Base-by-base conservation (phyloP, 2,888 invertebrate species). In the Netelia inedita region DNA sequence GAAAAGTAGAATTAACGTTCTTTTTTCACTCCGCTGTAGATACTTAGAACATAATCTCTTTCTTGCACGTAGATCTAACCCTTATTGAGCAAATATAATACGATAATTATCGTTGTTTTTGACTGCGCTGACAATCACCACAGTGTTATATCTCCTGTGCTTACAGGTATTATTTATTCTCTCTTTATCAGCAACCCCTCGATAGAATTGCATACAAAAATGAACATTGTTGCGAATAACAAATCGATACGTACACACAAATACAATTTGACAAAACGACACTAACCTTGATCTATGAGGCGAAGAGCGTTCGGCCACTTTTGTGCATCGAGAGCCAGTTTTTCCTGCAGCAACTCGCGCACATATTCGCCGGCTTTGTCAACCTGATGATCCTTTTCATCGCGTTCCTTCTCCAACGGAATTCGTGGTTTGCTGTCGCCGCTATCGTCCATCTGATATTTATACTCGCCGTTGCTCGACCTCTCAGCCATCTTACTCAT, bases 291-390 rank as follows among this genome's bases (percentile, higher is more conserved):
- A 90, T 97, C 97, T 88, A 97, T 95, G 59, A 97, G 95, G 87
- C 96, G 95, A 41, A 95, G 94, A 8, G 96, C 96, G 88, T 96
- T 95, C 19, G 97, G 96, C 93, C 96, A 96, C 91, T 96, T 96
- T 66, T 91, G 90, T 2, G 89, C 85, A 71, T 95, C 94, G 87
- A 95, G 94, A 88, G 95, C 96, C 87, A 97, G 94, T 92, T 96
- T 96, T 91, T 97, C 97, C 69, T 95, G 95, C 83, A 97, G 92
- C 81, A 97, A 94, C 91, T 97, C 97, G 23, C 96, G 95, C 91
- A 97, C 96, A 91, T 97, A 97, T 94, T 97, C 97, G 78, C 95
- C 96, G 92, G 96, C 96, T 94, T 97, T 97, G 92, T 96, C 96
- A 88, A 95, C 95, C 82, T 96, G 94, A 91, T 95, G 95, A 69